Evolutionary conservation across 2,888 invertebrate species (phyloP), one percentile per base, ranked within the genome.

Genomic region (Gnatocerus cornutus): DNA sequence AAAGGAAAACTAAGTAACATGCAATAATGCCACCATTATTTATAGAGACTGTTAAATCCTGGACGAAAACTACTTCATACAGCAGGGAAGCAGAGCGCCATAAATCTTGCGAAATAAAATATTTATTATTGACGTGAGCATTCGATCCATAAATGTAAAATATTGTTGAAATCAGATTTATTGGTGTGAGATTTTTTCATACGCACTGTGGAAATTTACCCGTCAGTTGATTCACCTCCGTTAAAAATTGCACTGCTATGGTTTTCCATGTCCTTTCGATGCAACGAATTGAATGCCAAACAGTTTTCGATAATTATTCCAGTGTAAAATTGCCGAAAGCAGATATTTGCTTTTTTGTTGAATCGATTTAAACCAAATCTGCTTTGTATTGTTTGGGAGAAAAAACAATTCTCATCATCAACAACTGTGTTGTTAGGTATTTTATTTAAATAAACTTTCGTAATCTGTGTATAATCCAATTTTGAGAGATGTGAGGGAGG

Each of bases 21-120:
- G 76, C 77, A 76, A 77, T 77, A 76, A 76, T 75, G 73, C 63
- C 53, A 66, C 74, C 71, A 74, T 77, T 78, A 77, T 77, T 76
- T 78, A 77, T 76, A 73, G 75, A 68, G 71, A 73, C 71, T 73
- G 70, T 72, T 75, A 73, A 74, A 74, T 74, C 73, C 68, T 68
- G 41, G 70, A 53, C 73, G 66, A 75, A 33, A 75, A 72, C 76
- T 76, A 75, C 68, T 74, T 73, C 59, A 68, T 70, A 64, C 50
- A 66, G 68, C 50, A 50, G 69, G 69, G 59, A 73, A 71, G 66
- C 70, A 73, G 68, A 71, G 69, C 52, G 69, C 64, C 52, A 70
- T 73, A 71, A 73, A 71, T 73, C 71, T 69, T 37, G 16, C 59
- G 61, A 71, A 73, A 71, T 68, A 73, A 74, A 73, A 74, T 74